Evolutionary conservation across 2,797 vertebrate genomes (phyloP).

Genomic region (Malurus leucopterus): DNA sequence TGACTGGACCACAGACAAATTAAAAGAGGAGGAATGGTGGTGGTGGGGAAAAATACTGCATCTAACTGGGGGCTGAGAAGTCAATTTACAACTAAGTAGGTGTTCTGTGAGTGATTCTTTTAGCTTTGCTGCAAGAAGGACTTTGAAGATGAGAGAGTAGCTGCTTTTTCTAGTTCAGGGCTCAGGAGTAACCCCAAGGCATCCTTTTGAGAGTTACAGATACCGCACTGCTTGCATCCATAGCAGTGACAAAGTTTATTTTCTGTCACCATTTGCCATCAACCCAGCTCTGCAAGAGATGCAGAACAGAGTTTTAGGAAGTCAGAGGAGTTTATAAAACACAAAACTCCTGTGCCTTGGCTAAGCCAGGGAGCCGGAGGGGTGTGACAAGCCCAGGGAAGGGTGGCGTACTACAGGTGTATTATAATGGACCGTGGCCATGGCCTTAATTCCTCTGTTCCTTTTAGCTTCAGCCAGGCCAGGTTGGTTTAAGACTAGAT

Average conservation of each 20-base stretch:
- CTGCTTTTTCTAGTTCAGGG: not conserved
- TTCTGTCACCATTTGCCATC: not conserved
- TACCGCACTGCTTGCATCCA: rapidly evolving
- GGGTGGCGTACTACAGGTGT: not conserved
- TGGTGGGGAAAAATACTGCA: rapidly evolving
- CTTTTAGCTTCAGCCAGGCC: not conserved
- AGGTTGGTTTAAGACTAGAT: conserved; percentile 32
- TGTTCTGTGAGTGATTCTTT: not conserved
- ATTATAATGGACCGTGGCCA: not conserved
- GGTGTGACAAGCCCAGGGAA: not conserved
- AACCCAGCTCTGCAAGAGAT: not conserved
- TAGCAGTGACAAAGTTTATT: not conserved
- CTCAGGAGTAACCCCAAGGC: not conserved
- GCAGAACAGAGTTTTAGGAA: not conserved
- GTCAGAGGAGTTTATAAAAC: not conserved
- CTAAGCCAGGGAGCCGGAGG: not conserved
- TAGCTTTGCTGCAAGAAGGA: not conserved
- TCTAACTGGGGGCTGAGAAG: not conserved
- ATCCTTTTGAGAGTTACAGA: not conserved
- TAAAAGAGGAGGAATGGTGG: not conserved
- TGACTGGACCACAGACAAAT: not conserved
- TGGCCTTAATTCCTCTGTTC: conserved; percentile 8
- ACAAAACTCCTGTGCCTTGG: not conserved
- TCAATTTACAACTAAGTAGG: not conserved
- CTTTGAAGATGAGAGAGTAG: not conserved